phyloP scores from a whole-genome alignment of 2,113 vertebrate species.

The Raja brachyura region DNA sequence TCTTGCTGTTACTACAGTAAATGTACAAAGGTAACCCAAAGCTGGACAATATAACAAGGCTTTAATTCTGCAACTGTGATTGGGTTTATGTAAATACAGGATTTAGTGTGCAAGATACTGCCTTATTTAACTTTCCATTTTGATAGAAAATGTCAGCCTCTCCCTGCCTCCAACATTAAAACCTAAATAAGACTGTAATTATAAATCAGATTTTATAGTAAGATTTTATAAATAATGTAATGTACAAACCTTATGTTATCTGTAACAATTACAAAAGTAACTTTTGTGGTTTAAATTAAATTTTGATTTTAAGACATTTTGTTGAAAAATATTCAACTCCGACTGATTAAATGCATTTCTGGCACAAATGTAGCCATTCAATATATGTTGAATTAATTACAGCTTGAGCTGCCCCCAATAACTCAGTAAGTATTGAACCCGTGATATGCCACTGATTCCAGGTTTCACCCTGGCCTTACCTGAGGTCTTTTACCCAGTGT shows the following conservation, averaged over 20 bases:
- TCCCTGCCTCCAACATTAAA: not conserved
- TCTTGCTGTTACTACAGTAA: not conserved
- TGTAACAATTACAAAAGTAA: conserved; percentile 10
- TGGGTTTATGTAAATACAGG: not conserved
- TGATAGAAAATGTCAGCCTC: not conserved
- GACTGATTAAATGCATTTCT: not conserved
- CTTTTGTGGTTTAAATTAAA: not conserved
- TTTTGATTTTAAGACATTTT: not conserved
- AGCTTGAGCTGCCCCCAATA: not conserved
- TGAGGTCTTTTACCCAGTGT: not conserved
- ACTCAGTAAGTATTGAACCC: not conserved
- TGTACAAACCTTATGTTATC: conserved; percentile 15
- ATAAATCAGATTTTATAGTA: conserved; percentile 22
- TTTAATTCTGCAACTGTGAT: conserved; percentile 21
- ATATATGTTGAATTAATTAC: not conserved
- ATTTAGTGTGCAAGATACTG: conserved; percentile 7
- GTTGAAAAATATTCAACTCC: not conserved
- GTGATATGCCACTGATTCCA: not conserved
- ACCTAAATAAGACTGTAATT: not conserved
- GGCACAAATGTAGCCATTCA: not conserved
- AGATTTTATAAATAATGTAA: conserved; percentile 20
- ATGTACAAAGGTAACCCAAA: not conserved
- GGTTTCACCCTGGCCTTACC: not conserved
- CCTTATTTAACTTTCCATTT: conserved; percentile 1
- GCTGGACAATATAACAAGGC: not conserved